Evolutionary conservation across 2,888 invertebrate genomes (phyloP), one percentile per base, ranked within the genome.

Genomic region (Zygogramma bicolorata): DNA sequence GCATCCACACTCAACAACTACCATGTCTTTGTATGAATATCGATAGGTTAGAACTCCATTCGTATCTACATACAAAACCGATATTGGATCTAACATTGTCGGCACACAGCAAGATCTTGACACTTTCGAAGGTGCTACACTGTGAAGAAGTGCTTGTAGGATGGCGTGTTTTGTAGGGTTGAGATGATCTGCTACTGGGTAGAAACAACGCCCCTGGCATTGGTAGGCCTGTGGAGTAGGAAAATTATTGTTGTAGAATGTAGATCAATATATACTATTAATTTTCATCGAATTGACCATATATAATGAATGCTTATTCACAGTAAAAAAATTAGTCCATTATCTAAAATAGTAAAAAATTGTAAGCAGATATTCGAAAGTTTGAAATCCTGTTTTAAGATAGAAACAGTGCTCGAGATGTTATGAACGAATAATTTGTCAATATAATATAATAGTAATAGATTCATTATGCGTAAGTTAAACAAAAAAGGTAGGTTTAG

Each of bases 21-120:
- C 91, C 92, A 92, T 92, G 74, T 90, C 92, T 63, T 90, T 90
- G 80, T 91, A 92, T 53, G 89, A 89, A 81, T 90, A 91, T 78
- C 91, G 89, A 84, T 90, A 92, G 27, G 91, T 92, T 72, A 91
- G 86, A 7, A 90, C 89, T 20, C 90, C 90, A 65, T 88, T 88
- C 57, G 88, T 86, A 79, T 92, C 91, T 53, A 91, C 84, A 81
- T 92, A 92, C 10, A 92, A 87, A 46, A 92, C 87, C 46, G 92
- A 92, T 65, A 92, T 92, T 3, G 92, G 90, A n/a, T 89, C 89
- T 22, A 92, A 85, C 75, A 88, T 87, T 1, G 91, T 92, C 0
- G 92, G 92, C 0, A 92, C 92, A 81, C 92, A 92, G 80, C 92
- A 92, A 1, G 89, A 84, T 73, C 87, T 81, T 7, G 85, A 78